phyloP scores from a whole-genome alignment of 2,888 invertebrate species.

The Chaitophorus viminalis region DNA sequence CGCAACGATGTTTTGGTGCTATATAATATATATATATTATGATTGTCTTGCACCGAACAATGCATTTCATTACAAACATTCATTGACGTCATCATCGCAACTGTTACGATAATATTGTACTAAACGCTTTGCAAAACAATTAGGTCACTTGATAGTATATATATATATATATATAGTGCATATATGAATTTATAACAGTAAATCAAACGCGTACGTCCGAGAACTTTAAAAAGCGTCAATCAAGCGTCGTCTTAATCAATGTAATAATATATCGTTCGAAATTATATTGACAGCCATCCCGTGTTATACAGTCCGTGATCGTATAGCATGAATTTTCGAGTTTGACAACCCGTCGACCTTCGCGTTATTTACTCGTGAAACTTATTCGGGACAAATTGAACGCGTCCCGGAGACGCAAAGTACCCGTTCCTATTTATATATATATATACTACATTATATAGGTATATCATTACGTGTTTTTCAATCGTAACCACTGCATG shows the following conservation, averaged over 20 bases:
- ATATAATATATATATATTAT: no score
- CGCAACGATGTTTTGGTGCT: no score
- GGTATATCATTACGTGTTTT: no score
- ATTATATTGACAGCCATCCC: neutral
- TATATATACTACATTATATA: no score
- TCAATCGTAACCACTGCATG: neutral
- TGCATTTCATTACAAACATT: no score
- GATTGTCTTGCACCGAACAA: no score
- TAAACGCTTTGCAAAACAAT: neutral
- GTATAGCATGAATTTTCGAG: neutral
- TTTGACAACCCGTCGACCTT: constrained; percentile 37
- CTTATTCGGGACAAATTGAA: constrained; percentile 21
- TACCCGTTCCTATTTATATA: no score
- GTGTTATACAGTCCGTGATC: neutral
- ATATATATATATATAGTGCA: neutral
- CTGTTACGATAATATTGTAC: neutral
- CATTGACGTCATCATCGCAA: neutral
- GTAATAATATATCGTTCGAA: neutral
- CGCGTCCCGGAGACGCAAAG: neutral
- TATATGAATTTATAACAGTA: neutral
- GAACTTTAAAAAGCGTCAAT: constrained; percentile 25
- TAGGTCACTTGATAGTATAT: neutral
- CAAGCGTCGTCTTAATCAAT: constrained; percentile 14
- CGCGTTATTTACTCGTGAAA: neutral
- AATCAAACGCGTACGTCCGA: neutral